These are phyloP conservation scores for Platichthys stellatus DNA, from an alignment of 2,113 vertebrate genomes.

Conservation along the genomic window DNA sequence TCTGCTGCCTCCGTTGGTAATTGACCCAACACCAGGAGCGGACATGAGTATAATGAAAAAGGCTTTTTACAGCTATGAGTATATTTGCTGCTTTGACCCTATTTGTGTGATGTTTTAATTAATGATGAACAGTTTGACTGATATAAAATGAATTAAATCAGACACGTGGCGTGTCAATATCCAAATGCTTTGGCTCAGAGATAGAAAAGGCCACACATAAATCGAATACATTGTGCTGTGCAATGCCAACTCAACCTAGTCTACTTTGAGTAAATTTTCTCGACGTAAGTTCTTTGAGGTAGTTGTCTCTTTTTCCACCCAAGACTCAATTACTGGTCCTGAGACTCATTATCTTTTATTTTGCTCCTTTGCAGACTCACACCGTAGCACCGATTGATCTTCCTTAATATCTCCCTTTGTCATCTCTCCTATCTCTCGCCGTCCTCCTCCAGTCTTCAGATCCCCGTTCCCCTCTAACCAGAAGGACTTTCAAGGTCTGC, in stretches of 20 bases:
- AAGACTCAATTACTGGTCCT: conserved; percentile 29
- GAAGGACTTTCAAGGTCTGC: conserved; percentile 76
- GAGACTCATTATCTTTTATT: conserved; percentile 43
- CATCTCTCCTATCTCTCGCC: conserved; percentile 52
- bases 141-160: conserved; percentile 51
- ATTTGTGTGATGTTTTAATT: conserved; percentile 48
- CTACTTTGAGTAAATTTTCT: conserved; percentile 23
- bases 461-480: conserved; percentile 68
- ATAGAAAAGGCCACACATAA: conserved; percentile 1
- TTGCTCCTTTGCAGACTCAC: conserved; percentile 23
- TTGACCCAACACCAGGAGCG: background rate
- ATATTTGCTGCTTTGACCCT: conserved; percentile 62
- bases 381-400: conserved; percentile 34
- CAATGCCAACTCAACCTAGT: background rate
- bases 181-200: background rate
- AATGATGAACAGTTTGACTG: conserved; percentile 46
- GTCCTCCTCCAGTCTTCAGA: conserved; percentile 39
- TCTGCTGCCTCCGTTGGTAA: conserved; percentile 7
- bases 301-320: conserved; percentile 15
- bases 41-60: conserved; percentile 11
- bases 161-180: conserved; percentile 31
- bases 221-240: background rate
- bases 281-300: conserved; percentile 18
- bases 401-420: conserved; percentile 52
- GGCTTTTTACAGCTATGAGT: conserved; percentile 41